Evolutionary conservation across 2,113 vertebrate genomes (phyloP), one percentile per base, ranked within the genome.

Genomic region (Aythya baeri): DNA sequence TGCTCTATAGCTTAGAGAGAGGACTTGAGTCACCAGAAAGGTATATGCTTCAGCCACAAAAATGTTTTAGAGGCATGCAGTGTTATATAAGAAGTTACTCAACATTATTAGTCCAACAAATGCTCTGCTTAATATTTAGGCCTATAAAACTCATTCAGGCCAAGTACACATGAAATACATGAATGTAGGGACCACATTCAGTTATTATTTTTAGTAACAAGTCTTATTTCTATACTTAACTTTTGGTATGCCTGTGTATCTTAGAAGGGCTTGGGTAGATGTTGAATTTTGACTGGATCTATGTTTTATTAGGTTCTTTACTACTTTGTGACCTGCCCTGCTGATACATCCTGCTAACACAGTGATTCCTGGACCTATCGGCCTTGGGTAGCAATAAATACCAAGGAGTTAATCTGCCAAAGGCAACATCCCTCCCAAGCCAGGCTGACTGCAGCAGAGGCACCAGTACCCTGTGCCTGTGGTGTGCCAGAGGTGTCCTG

Each of bases 401-500:
- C 4, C 9, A 61, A 59, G 8, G 22, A 54, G 23, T 54, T 55
- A 7, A 31, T 52, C 54, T 86, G 72, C 26, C 61, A 17, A 82
- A 58, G 58, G 72, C 22, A 79, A 29, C 8, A 31, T 21, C 10
- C 8, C 5, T 70, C 21, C 12, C 6, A 32, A 75, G 29, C n/a
- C 36, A 46, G 41, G 13, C 26, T 49, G 25, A 12, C 17, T 66
- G 34, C 17, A 14, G 15, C 63, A n/a, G 27, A 16, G 1, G 7
- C 7, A 8, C 38, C 13, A 26, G 32, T 5, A 43, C 16, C 7
- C 21, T 3, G 3, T 18, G 13, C 62, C 57, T 52, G 5, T 16
- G 22, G 50, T 34, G 34, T 34, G 7, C 29, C n/a, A 36, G 57
- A 31, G 10, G 17, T 32, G 43, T 36, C 16, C 0, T 0, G 25